Conservation (phyloP, 92 coral and sea anemone genomes). For the Nematostella vectensis region DNA sequence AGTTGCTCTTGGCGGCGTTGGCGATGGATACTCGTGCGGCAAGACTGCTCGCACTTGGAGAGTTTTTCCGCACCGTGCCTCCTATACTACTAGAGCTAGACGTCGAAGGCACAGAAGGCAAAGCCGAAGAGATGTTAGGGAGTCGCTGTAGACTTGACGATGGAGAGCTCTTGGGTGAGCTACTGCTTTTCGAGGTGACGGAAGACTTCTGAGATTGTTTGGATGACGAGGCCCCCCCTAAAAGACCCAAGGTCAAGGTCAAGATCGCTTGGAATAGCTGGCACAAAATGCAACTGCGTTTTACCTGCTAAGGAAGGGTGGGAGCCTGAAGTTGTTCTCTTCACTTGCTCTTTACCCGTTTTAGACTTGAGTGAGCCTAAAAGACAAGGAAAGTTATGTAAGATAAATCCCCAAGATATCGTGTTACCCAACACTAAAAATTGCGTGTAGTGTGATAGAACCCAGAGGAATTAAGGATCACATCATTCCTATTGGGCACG, state of each 20-base stretch:
- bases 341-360: not conserved
- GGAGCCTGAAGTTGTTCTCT: not conserved
- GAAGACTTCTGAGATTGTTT: no score
- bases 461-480: no score
- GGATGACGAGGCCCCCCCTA: conserved; percentile 1
- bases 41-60: conserved; percentile 16
- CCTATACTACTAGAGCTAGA: conserved; percentile 13
- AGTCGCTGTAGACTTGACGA: conserved; percentile 75
- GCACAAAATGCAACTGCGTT: no score
- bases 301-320: not conserved
- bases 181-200: conserved; percentile 1
- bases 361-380: not conserved
- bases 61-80: conserved; percentile 17
- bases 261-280: no score
- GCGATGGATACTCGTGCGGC: conserved; percentile 10
- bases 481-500: no score
- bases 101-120: conserved; percentile 39
- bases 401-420: no score
- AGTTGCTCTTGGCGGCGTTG: not conserved
- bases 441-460: no score
- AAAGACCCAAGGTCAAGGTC: no score
- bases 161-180: conserved; percentile 51
- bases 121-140: conserved; percentile 56
- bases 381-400: no score
- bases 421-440: no score